These are phyloP conservation scores for Tuberolachnus salignus DNA, from an alignment of 2,888 invertebrate genomes.

Conservation along the genomic window DNA sequence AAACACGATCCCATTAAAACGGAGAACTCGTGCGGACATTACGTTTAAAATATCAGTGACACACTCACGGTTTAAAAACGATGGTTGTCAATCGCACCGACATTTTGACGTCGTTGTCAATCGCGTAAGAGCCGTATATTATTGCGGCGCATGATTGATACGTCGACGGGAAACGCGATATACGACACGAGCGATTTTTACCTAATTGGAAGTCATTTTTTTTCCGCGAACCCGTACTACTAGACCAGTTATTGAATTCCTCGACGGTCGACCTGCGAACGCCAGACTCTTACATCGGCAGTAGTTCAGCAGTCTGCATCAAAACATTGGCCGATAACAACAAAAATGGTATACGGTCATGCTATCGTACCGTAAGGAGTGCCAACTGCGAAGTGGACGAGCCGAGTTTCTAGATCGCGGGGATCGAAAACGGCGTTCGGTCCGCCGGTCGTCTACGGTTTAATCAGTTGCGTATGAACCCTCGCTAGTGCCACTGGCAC, in stretches of 20 bases:
- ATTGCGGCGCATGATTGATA: conserved; percentile 31
- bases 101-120: conserved; percentile 22
- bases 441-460: no score
- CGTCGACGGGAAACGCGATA: conserved; percentile 27
- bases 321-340: conserved; percentile 54
- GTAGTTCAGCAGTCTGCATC: neutral
- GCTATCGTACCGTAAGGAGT: conserved; percentile 28
- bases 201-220: conserved; percentile 54
- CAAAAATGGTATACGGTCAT: conserved; percentile 43
- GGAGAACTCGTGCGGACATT: neutral
- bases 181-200: conserved; percentile 35
- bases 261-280: conserved; percentile 26
- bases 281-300: neutral
- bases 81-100: conserved; percentile 5
- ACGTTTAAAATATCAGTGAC: neutral
- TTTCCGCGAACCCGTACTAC: conserved; percentile 44
- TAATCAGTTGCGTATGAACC: no score
- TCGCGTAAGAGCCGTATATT: conserved; percentile 1
- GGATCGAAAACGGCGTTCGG: no score
- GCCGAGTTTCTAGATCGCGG: conserved; percentile 1
- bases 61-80: conserved; percentile 49
- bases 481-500: no score
- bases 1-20: neutral
- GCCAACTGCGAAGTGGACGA: conserved; percentile 2
- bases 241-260: conserved; percentile 46